These are phyloP conservation scores for Salvelinus alpinus DNA, from an alignment of 2,113 vertebrate genomes.

Conservation along the genomic window DNA sequence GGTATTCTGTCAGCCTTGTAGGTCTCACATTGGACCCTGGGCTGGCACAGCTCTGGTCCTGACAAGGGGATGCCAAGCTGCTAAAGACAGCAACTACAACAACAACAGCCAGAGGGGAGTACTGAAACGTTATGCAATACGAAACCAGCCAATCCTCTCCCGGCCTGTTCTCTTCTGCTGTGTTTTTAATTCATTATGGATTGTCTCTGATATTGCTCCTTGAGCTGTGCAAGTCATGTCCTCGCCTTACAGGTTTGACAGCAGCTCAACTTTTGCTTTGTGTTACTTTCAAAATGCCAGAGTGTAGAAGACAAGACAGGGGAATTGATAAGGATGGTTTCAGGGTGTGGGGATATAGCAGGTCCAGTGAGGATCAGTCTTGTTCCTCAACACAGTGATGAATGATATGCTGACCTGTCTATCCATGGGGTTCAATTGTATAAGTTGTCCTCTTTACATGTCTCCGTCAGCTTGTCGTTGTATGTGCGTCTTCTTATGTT, in stretches of 20 bases:
- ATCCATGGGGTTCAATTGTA: constrained; percentile 33
- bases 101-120: constrained; percentile 65
- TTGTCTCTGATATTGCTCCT: constrained; percentile 26
- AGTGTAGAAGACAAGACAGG: not conserved
- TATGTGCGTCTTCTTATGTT: constrained; percentile 24
- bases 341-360: constrained; percentile 17
- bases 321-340: not conserved
- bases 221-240: constrained; percentile 13
- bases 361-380: constrained; percentile 38
- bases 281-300: not conserved
- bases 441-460: constrained; percentile 4
- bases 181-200: constrained; percentile 26
- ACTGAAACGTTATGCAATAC: constrained; percentile 90
- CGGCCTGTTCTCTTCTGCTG: constrained; percentile 34
- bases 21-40: constrained; percentile 41
- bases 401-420: constrained; percentile 22
- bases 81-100: constrained; percentile 27
- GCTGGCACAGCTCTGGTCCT: constrained; percentile 15
- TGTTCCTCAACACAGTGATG: constrained; percentile 18
- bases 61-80: constrained; percentile 23
- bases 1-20: constrained; percentile 1
- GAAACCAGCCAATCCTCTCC: constrained; percentile 87
- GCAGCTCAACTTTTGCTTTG: constrained; percentile 7
- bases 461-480: constrained; percentile 21
- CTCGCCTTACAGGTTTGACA: constrained; percentile 25